A percentile compares a stretch with the other conserved stretches of the same genome.
Evolutionary conservation across 2,797 vertebrate genomes (phyloP).

Genomic region (Galago senegalensis): DNA sequence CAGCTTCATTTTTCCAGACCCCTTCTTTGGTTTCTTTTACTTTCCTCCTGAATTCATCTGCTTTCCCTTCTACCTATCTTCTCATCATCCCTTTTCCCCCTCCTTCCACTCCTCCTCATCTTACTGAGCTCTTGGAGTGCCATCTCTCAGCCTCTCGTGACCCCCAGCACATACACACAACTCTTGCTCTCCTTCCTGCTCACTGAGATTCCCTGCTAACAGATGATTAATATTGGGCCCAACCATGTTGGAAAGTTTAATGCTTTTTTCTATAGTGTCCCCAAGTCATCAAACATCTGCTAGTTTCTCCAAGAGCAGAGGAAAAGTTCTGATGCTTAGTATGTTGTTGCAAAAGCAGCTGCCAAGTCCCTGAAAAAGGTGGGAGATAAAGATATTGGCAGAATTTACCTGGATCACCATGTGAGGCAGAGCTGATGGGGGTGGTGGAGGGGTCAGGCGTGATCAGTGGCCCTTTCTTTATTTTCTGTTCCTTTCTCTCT

Average conservation of each 20-base stretch:
- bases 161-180: background rate
- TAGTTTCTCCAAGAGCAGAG: conserved; percentile 63
- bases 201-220: conserved; percentile 53
- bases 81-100: background rate
- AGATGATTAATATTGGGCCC: conserved; percentile 64
- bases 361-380: background rate
- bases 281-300: conserved; percentile 66
- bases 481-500: background rate
- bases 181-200: conserved; percentile 55
- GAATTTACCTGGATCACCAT: background rate
- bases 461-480: background rate
- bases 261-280: conserved; percentile 67
- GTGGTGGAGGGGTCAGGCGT: background rate
- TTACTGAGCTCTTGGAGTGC: background rate
- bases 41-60: conserved; percentile 31
- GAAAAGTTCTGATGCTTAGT: conserved; percentile 56
- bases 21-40: conserved; percentile 21
- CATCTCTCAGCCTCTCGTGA: background rate
- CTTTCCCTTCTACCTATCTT: background rate
- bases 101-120: background rate
- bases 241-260: conserved; percentile 62
- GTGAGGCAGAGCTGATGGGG: background rate
- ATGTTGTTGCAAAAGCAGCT: conserved; percentile 8
- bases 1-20: background rate
- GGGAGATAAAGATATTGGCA: background rate